Evolutionary conservation across 2,888 invertebrate genomes (phyloP).

Genomic region (Amphiduros pacificus): DNA sequence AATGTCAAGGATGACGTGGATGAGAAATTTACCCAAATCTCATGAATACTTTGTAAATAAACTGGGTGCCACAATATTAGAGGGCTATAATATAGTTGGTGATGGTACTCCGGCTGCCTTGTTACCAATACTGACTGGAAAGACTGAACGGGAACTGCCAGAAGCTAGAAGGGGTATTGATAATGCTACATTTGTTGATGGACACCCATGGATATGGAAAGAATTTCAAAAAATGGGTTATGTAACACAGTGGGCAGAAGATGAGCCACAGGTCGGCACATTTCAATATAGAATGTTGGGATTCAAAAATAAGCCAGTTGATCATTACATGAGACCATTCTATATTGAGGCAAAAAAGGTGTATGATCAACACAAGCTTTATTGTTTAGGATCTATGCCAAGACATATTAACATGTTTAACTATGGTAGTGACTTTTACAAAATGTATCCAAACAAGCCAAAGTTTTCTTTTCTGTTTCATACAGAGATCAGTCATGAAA

Average conservation of each 20-base stretch:
- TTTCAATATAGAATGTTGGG: slow-evolving; percentile 89
- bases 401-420: slow-evolving; percentile 64
- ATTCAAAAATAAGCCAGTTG: slow-evolving; percentile 79
- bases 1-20: slow-evolving; percentile 70
- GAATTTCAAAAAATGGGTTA: slow-evolving; percentile 66
- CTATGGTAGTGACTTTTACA: slow-evolving; percentile 63
- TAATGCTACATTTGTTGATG: slow-evolving; percentile 70
- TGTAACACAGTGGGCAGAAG: slow-evolving; percentile 81
- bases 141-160: slow-evolving; percentile 65
- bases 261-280: slow-evolving; percentile 79
- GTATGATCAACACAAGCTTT: slow-evolving; percentile 61
- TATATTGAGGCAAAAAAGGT: slow-evolving; percentile 64
- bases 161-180: slow-evolving; percentile 75
- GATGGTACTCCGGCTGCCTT: slow-evolving; percentile 36
- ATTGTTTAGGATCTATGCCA: slow-evolving; percentile 73
- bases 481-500: slow-evolving; percentile 84
- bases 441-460: slow-evolving; percentile 70
- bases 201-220: slow-evolving; percentile 85
- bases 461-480: slow-evolving; percentile 87
- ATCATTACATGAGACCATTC: slow-evolving; percentile 85
- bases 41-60: slow-evolving; percentile 42
- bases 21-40: slow-evolving; percentile 49
- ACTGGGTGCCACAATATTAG: slow-evolving; percentile 41
- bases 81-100: slow-evolving; percentile 38
- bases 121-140: slow-evolving; percentile 35